These are phyloP conservation scores for Blera fallax DNA, from an alignment of 2,888 invertebrate genomes.

Conservation along the genomic window DNA sequence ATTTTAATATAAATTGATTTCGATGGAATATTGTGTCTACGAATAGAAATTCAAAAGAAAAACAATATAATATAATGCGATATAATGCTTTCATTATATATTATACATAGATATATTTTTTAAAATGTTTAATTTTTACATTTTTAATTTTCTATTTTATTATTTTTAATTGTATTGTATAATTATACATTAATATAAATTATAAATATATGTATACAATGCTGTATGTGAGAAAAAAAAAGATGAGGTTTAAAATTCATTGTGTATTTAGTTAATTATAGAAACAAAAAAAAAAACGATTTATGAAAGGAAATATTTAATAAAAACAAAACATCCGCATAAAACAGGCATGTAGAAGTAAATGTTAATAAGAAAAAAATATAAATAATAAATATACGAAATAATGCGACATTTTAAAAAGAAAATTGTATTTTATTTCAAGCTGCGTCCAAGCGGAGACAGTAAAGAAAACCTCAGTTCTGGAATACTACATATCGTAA, in stretches of 20 bases:
- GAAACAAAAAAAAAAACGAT: not conserved
- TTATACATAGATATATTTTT: conserved; percentile 68
- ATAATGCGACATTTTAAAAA: conserved; percentile 55
- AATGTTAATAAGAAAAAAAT: conserved; percentile 18
- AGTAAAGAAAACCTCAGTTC: too few relatives aligned
- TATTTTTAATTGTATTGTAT: conserved; percentile 62
- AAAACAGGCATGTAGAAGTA: conserved; percentile 54
- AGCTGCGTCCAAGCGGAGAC: too few relatives aligned
- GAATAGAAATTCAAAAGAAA: conserved; percentile 22
- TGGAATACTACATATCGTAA: too few relatives aligned
- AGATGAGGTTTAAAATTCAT: conserved; percentile 69
- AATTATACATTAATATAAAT: conserved; percentile 63
- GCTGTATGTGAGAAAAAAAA: conserved; percentile 58
- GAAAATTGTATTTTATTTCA: not conserved
- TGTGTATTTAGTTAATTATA: conserved; percentile 61
- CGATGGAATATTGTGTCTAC: conserved; percentile 37
- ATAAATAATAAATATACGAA: conserved; percentile 50
- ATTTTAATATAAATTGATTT: conserved; percentile 51
- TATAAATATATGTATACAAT: conserved; percentile 67
- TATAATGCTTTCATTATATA: conserved; percentile 64
- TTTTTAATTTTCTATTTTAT: conserved; percentile 64
- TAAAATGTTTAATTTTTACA: conserved; percentile 68
- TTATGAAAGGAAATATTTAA: conserved; percentile 42
- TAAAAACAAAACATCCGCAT: conserved; percentile 37
- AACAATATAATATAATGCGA: conserved; percentile 54